Base-by-base conservation (phyloP, 2,113 vertebrate species). In the Melanostigma gelatinosum region DNA sequence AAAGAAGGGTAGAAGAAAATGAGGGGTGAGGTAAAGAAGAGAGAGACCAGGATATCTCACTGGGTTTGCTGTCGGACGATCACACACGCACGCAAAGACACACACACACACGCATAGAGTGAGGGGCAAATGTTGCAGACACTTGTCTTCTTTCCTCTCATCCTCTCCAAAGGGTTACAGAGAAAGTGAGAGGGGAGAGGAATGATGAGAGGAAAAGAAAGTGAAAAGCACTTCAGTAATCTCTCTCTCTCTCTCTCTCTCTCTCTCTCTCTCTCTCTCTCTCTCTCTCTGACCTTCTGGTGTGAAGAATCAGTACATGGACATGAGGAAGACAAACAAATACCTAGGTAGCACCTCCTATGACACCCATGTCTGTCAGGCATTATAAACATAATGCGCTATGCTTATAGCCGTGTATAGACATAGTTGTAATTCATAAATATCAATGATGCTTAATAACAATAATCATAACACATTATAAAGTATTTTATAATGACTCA, bases 61-160 rank as follows among this genome's bases (percentile, higher is more conserved):
- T 3, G 64, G 75, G 38, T 81, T 67, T 76, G 69, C 77, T 80
- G 76, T 74, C 1, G 57, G 76, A 50, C 38, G 54, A 83, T 85
- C 71, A 71, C 80, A 84, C 75, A 67, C 32, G 2, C 65, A 63
- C 72, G 36, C 65, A 50, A 18, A 50, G 18, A 50, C 48, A 18
- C 27, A 40, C 32, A 34, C 15, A 18, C 44, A 70, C 50, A 77
- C 66, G 57, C 68, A 72, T 13, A 67, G 57, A 87, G 44, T 80
- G 75, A 72, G 80, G 60, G 82, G 82, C 82, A 71, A 84, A 79
- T 80, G 79, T 65, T 77, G 76, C 79, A 86, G 84, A 88, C 86
- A 87, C 84, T 87, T 83, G 82, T 81, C 79, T 88, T 86, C 66
- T 79, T 63, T 68, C 62, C 79, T 83, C 89, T 88, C 73, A 78